Evolutionary conservation across 1,140 invertebrate species (phyloP).

Genomic region (Lanistes nyassanus): DNA sequence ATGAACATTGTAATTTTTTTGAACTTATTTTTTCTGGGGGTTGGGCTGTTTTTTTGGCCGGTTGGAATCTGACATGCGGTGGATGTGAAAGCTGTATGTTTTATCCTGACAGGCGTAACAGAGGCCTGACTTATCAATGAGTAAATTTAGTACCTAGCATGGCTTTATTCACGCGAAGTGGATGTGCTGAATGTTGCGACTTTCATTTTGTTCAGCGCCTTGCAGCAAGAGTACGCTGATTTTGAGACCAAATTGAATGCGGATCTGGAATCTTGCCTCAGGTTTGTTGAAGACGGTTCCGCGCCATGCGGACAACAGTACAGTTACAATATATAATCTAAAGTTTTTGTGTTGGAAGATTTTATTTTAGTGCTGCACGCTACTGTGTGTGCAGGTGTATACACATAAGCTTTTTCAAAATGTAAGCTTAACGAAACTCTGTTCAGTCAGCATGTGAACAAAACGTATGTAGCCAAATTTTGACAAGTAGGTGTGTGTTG

Average conservation of each 20-base stretch:
- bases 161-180: too few relatives aligned
- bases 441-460: background rate
- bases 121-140: background rate
- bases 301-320: background rate
- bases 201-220: slow-evolving; percentile 32
- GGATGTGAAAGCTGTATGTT: background rate
- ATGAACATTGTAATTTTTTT: slow-evolving; percentile 5
- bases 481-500: too few relatives aligned
- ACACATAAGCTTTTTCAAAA: background rate
- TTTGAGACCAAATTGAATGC: slow-evolving; percentile 53
- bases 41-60: too few relatives aligned
- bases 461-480: too few relatives aligned
- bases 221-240: slow-evolving; percentile 55
- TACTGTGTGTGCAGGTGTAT: background rate
- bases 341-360: background rate
- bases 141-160: too few relatives aligned
- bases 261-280: slow-evolving; percentile 56
- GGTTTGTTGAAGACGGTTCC: slow-evolving; percentile 29
- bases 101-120: background rate
- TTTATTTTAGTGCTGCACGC: too few relatives aligned
- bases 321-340: background rate
- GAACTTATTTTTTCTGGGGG: background rate
- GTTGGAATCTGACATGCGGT: background rate
- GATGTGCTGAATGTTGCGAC: background rate
- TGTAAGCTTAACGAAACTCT: too few relatives aligned